These are phyloP conservation scores for Actinia equina DNA, from an alignment of 64 coral and sea anemone genomes.

Conservation along the genomic window DNA sequence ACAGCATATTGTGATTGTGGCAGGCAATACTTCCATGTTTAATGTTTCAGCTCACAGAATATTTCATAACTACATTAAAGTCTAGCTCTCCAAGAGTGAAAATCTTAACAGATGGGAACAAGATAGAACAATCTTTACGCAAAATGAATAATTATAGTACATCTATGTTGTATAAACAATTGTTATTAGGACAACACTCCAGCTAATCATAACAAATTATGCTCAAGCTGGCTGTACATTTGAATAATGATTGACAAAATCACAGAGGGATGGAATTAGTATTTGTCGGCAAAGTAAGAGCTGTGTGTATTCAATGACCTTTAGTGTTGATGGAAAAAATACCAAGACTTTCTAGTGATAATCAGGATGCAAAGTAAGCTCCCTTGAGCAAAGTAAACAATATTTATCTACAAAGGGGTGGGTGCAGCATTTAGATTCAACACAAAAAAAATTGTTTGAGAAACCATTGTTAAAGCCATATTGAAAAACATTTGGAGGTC, in stretches of 20 bases:
- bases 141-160: neutral
- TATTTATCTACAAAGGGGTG: neutral
- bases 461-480: neutral
- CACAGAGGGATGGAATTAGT: neutral
- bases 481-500: neutral
- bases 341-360: neutral
- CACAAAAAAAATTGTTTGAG: neutral
- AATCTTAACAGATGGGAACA: neutral
- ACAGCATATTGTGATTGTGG: neutral
- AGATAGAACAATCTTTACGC: neutral
- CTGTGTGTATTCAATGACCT: neutral
- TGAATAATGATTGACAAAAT: neutral
- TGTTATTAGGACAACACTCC: neutral
- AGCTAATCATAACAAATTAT: neutral
- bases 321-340: neutral
- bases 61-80: neutral
- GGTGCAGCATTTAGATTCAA: neutral
- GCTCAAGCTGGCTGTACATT: neutral
- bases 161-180: neutral
- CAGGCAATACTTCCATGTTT: neutral
- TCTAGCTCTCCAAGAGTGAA: neutral
- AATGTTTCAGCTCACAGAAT: neutral
- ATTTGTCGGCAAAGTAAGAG: neutral
- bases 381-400: neutral
- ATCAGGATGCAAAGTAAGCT: neutral